A percentile compares a stretch with the other conserved stretches of the same genome.
Conservation (phyloP, 2,888 invertebrate genomes). For the Diarsia rubi region DNA sequence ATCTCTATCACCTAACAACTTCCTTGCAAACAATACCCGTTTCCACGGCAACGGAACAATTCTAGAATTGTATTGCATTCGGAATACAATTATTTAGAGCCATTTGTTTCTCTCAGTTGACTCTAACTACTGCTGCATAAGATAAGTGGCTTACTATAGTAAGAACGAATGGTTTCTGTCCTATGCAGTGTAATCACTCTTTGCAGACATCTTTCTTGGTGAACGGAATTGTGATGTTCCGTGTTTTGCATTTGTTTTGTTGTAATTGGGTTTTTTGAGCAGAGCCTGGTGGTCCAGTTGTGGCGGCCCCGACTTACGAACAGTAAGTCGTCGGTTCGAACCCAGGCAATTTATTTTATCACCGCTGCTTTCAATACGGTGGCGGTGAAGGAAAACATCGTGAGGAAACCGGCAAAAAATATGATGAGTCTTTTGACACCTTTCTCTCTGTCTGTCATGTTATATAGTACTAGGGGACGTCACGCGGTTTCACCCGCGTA, state of each 20-base stretch:
- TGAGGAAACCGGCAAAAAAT: too few relatives aligned
- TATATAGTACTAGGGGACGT: too few relatives aligned
- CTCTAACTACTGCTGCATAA: slow-evolving; percentile 53
- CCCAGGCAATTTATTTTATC: too few relatives aligned
- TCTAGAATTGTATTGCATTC: slow-evolving; percentile 36
- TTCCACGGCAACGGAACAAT: slow-evolving; percentile 17
- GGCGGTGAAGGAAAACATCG: too few relatives aligned
- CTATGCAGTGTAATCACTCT: slow-evolving; percentile 43
- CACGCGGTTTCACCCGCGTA: too few relatives aligned
- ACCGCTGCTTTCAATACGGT: too few relatives aligned
- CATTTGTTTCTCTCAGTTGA: slow-evolving; percentile 50
- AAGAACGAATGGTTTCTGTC: slow-evolving; percentile 38
- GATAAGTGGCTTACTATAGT: slow-evolving; percentile 51
- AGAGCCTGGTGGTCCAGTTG: too few relatives aligned
- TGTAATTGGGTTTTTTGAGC: neutral
- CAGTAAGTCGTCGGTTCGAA: too few relatives aligned
- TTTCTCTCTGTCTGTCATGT: too few relatives aligned
- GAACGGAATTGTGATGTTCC: neutral
- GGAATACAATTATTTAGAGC: slow-evolving; percentile 55
- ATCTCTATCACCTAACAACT: neutral
- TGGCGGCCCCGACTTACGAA: too few relatives aligned
- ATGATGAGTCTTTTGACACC: too few relatives aligned
- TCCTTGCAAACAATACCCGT: slow-evolving; percentile 18
- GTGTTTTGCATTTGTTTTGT: slow-evolving; percentile 1
- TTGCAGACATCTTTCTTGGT: slow-evolving; percentile 35